Evolutionary conservation across 2,113 vertebrate species (phyloP).

Genomic region (Lophura nycthemera): DNA sequence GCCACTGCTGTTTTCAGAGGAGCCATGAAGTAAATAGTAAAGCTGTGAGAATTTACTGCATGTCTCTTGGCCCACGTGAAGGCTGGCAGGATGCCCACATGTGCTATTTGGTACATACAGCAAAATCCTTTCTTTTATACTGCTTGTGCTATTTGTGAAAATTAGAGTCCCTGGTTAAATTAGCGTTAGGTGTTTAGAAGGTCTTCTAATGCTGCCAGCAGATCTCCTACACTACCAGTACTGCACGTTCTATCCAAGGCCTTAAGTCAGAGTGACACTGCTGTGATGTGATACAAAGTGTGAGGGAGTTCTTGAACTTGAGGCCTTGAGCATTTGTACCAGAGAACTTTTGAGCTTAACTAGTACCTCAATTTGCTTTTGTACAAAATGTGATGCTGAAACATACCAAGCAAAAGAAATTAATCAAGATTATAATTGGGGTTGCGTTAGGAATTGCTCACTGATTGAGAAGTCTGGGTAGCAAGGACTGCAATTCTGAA

Average conservation of each 20-base stretch:
- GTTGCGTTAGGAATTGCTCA: neutral
- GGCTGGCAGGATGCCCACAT: neutral
- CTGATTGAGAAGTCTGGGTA: neutral
- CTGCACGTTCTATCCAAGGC: neutral
- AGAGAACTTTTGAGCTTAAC: neutral
- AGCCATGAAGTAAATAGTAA: neutral
- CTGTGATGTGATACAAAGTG: neutral
- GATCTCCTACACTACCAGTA: neutral
- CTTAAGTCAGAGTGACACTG: neutral
- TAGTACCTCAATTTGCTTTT: neutral
- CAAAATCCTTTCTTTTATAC: neutral
- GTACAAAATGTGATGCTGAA: neutral
- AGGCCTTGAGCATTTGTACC: neutral
- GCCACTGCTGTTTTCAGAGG: slow-evolving; percentile 23
- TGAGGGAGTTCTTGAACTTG: neutral
- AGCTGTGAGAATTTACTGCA: neutral
- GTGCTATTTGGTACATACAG: neutral
- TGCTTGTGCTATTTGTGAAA: neutral
- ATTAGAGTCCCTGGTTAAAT: neutral
- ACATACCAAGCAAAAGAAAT: neutral
- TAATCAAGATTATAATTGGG: neutral
- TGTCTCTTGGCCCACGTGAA: neutral
- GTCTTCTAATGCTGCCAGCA: neutral
- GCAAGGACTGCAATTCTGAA: neutral
- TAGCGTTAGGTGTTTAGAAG: neutral